A percentile compares a stretch with the other conserved stretches of the same genome.
phyloP scores from a whole-genome alignment of 2,888 invertebrate species.

The Luffia ferchaultella region DNA sequence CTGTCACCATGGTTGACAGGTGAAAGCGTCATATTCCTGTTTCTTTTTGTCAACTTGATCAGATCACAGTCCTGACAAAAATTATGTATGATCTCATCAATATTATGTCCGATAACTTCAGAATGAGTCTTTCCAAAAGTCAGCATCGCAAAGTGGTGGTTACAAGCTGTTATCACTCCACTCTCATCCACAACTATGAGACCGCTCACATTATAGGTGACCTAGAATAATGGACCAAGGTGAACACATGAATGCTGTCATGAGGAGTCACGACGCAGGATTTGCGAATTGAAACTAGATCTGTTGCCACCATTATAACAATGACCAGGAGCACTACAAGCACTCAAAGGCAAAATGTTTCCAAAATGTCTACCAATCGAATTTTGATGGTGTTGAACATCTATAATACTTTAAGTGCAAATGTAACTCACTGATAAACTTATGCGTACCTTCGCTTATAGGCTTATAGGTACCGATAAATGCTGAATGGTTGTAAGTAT shows the following conservation, averaged over 20 bases:
- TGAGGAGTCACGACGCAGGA: too few relatives aligned
- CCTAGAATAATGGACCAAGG: slow-evolving; percentile 43
- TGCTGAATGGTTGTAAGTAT: too few relatives aligned
- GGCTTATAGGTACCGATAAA: too few relatives aligned
- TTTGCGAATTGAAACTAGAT: background rate
- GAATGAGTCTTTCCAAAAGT: slow-evolving; percentile 70
- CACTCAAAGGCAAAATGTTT: too few relatives aligned
- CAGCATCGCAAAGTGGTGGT: slow-evolving; percentile 72
- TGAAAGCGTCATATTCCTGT: slow-evolving; percentile 62
- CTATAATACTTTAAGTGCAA: too few relatives aligned
- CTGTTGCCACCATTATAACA: background rate
- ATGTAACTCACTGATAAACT: too few relatives aligned
- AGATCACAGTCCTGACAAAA: slow-evolving; percentile 68
- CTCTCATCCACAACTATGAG: slow-evolving; percentile 69
- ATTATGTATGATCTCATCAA: slow-evolving; percentile 67
- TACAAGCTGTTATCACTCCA: slow-evolving; percentile 71
- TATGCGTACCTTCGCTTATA: too few relatives aligned
- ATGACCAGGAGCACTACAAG: background rate
- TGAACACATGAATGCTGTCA: too few relatives aligned
- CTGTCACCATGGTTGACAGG: slow-evolving; percentile 61
- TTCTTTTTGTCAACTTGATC: slow-evolving; percentile 42
- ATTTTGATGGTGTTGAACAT: too few relatives aligned
- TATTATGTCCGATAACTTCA: slow-evolving; percentile 65
- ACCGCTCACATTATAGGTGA: slow-evolving; percentile 71
- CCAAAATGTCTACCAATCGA: too few relatives aligned